Evolutionary conservation across 2,888 invertebrate species (phyloP).

Genomic region (Salticus scenicus): DNA sequence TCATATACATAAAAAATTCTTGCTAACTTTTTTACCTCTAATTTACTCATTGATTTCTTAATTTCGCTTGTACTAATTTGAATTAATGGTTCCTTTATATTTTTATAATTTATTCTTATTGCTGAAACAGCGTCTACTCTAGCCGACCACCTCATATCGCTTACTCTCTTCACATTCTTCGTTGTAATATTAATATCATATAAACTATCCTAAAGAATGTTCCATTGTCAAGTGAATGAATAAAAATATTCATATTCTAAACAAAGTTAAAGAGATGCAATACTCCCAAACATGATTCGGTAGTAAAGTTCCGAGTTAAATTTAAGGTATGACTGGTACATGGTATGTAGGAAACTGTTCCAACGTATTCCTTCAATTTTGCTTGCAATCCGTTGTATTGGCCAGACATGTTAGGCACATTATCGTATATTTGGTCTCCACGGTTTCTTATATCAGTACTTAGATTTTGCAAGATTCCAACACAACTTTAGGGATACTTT

Average conservation of each 20-base stretch:
- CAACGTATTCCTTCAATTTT: neutral
- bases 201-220: no score
- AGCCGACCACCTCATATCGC: slow-evolving; percentile 16
- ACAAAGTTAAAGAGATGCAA: neutral
- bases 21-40: neutral
- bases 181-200: neutral
- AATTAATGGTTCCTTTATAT: slow-evolving; percentile 10
- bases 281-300: slow-evolving; percentile 13
- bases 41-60: slow-evolving; percentile 6
- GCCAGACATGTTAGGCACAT: neutral
- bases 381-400: slow-evolving; percentile 16
- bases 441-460: slow-evolving; percentile 23
- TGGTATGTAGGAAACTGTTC: neutral
- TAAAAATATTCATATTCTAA: no score
- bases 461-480: no score
- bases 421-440: slow-evolving; percentile 17
- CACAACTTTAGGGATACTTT: no score
- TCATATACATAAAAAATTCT: slow-evolving; percentile 5
- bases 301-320: neutral
- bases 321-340: slow-evolving; percentile 16
- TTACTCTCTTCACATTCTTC: slow-evolving; percentile 4
- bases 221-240: no score
- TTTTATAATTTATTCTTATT: neutral
- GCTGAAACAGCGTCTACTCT: slow-evolving; percentile 29
- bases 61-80: neutral